Evolutionary conservation across 2,888 invertebrate species (phyloP).

Genomic region (Bellardia pandia): DNA sequence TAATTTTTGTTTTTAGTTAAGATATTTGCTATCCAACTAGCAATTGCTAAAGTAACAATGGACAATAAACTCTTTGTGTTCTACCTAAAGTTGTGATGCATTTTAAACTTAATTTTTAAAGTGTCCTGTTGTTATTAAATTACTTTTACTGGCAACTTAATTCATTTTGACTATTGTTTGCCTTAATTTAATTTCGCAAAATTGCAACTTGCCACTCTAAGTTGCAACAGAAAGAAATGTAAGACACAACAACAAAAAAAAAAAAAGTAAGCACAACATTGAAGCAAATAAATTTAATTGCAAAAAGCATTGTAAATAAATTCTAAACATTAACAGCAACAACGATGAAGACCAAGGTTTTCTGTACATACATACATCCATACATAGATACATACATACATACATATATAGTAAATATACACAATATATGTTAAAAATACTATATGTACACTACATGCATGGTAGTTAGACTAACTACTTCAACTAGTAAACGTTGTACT

Average conservation of each 20-base stretch:
- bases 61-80: no score
- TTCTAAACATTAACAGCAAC: constrained; percentile 47
- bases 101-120: constrained; percentile 12
- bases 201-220: constrained; percentile 4
- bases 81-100: neutral
- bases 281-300: constrained; percentile 65
- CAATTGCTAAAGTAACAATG: no score
- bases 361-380: neutral
- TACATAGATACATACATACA: no score
- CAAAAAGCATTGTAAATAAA: constrained; percentile 60
- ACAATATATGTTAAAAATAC: neutral
- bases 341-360: constrained; percentile 38
- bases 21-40: no score
- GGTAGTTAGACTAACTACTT: neutral
- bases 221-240: constrained; percentile 9
- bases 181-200: constrained; percentile 57
- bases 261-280: constrained; percentile 25
- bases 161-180: constrained; percentile 44
- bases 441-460: neutral
- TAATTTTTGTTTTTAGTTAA: no score
- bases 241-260: neutral
- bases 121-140: constrained; percentile 33
- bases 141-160: constrained; percentile 40
- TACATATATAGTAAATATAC: no score
- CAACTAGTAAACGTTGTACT: constrained; percentile 7